A percentile compares a stretch with the other conserved stretches of the same genome.
These are phyloP conservation scores for Nerophis ophidion DNA, from an alignment of 2,113 vertebrate genomes.

Conservation along the genomic window DNA sequence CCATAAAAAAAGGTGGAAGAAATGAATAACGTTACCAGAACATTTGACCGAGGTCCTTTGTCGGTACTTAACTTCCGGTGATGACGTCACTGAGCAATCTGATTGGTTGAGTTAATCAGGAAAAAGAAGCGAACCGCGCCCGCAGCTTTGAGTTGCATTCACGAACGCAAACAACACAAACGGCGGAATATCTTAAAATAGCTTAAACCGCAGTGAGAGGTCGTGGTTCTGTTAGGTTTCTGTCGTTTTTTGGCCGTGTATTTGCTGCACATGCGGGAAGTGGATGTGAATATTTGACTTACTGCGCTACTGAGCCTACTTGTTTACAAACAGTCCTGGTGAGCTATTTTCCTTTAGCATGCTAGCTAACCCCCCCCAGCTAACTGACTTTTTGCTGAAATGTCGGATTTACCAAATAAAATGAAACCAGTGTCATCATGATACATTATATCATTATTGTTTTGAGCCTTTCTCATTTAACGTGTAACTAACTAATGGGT, in stretches of 20 bases:
- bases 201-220: background rate
- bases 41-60: background rate
- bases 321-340: conserved; percentile 31
- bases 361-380: conserved; percentile 12
- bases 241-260: no score
- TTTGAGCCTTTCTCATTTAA: background rate
- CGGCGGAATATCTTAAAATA: fast-evolving
- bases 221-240: background rate
- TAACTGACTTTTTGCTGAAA: conserved; percentile 7
- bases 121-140: conserved; percentile 25
- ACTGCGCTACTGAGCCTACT: background rate
- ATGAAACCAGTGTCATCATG: background rate
- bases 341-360: conserved; percentile 32
- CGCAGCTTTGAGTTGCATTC: conserved; percentile 34
- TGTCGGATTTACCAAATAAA: no score
- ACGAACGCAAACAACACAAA: conserved; percentile 12
- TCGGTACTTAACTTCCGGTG: background rate
- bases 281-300: background rate
- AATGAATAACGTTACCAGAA: background rate
- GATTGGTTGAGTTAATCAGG: conserved; percentile 41
- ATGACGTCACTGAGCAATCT: background rate
- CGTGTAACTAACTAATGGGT: background rate
- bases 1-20: background rate
- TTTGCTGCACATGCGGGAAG: background rate
- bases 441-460: background rate